phyloP scores from a whole-genome alignment of 2,797 vertebrate genomes.

The Erpetoichthys calabaricus region DNA sequence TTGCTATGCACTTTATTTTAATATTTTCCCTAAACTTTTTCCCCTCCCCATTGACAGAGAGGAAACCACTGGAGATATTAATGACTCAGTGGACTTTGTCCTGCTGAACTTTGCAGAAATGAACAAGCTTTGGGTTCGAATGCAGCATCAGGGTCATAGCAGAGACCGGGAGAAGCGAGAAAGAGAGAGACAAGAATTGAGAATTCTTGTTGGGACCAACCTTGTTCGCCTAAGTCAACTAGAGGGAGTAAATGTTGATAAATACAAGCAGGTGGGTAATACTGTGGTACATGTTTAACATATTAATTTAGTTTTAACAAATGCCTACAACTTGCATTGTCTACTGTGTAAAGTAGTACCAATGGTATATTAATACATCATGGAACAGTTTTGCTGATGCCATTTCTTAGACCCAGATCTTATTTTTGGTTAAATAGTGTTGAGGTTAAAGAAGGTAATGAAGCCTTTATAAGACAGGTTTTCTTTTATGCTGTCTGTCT shows the following conservation, averaged over 20 bases:
- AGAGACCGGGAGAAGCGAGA: conserved; percentile 90
- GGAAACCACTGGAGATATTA: conserved; percentile 90
- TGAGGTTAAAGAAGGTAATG: too few species aligned
- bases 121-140: conserved; percentile 97
- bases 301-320: background rate
- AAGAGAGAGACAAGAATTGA: conserved; percentile 86
- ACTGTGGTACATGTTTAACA: background rate
- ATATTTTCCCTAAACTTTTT: background rate
- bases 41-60: conserved; percentile 48
- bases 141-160: conserved; percentile 97
- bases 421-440: too few species aligned
- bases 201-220: conserved; percentile 93
- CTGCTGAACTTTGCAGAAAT: conserved; percentile 96
- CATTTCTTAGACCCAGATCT: too few species aligned
- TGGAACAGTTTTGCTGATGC: too few species aligned
- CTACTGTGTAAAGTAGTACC: too few species aligned
- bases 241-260: conserved; percentile 91
- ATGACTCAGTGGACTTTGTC: conserved; percentile 92
- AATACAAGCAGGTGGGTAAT: conserved; percentile 79
- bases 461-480: too few species aligned
- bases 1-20: background rate
- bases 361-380: too few species aligned
- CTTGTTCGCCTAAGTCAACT: conserved; percentile 90
- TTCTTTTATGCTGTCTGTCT: too few species aligned
- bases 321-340: too few species aligned